Conservation (phyloP, 2,888 invertebrate genomes). For the Dynastes maya region DNA sequence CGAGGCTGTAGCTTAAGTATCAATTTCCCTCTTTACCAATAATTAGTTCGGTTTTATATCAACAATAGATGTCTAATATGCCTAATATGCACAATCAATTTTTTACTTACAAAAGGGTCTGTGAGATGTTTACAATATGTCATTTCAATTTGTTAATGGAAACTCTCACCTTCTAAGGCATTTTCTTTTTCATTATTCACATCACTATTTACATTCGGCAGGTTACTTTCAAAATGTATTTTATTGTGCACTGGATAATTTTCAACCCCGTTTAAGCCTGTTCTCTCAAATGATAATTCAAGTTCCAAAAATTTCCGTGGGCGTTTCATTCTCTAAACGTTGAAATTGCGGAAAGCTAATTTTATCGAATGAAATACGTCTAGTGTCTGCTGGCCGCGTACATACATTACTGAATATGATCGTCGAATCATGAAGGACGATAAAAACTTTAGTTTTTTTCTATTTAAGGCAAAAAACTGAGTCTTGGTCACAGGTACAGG, state of each 20-base stretch:
- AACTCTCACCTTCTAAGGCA: not conserved
- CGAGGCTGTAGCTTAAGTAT: too few relatives aligned
- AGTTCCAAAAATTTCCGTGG: constrained; percentile 21
- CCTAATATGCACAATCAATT: too few relatives aligned
- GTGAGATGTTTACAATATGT: too few relatives aligned
- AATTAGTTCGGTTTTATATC: too few relatives aligned
- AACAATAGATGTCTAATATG: too few relatives aligned
- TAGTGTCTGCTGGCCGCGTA: not conserved
- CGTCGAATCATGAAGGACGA: not conserved
- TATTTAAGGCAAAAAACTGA: not conserved
- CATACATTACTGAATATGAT: not conserved
- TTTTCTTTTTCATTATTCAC: not conserved
- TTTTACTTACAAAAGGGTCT: too few relatives aligned
- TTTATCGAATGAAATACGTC: not conserved
- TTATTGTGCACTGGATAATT: not conserved
- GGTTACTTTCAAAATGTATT: not conserved
- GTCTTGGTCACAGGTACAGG: not conserved
- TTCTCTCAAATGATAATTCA: constrained; percentile 47
- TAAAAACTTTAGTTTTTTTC: not conserved
- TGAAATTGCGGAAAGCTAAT: too few relatives aligned
- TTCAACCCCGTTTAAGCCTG: constrained; percentile 41
- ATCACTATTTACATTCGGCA: not conserved
- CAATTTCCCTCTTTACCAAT: too few relatives aligned
- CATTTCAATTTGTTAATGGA: too few relatives aligned
- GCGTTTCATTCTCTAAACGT: constrained; percentile 3